These are phyloP conservation scores for Dasyprocta punctata DNA, from an alignment of 2,113 vertebrate species.

Conservation along the genomic window DNA sequence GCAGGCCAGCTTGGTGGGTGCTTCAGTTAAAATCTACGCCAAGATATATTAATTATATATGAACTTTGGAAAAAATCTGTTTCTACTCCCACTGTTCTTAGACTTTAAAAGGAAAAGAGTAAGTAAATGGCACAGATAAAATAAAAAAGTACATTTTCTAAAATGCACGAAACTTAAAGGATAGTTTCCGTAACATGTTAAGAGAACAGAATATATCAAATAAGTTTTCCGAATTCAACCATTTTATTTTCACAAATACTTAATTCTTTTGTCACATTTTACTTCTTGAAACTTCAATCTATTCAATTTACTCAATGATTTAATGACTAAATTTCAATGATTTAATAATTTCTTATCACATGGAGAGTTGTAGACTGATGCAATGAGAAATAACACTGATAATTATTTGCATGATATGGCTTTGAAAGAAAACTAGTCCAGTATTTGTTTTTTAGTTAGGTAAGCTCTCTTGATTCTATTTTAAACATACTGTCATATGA, in stretches of 20 bases:
- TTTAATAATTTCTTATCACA: neutral
- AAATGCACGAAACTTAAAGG: neutral
- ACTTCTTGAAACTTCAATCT: constrained; percentile 16
- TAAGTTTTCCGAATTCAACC: neutral
- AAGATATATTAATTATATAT: constrained; percentile 57
- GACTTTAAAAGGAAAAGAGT: neutral
- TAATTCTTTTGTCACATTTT: neutral
- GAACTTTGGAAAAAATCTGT: constrained; percentile 15
- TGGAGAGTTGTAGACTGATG: neutral
- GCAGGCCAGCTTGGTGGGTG: neutral
- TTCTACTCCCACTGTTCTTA: neutral
- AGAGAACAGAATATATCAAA: neutral
- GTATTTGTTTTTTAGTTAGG: neutral
- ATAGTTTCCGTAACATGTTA: neutral
- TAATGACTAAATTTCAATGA: neutral
- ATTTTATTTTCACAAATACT: neutral
- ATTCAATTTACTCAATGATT: neutral
- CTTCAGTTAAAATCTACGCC: constrained; percentile 17
- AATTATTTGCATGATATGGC: neutral
- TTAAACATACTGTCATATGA: neutral
- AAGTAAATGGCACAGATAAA: neutral
- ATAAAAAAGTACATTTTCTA: constrained; percentile 5
- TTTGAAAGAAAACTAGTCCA: neutral
- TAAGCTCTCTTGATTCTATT: neutral
- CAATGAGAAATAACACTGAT: neutral